Evolutionary conservation across 2,113 vertebrate genomes (phyloP), one percentile per base, ranked within the genome.

Genomic region (Platichthys flesus): DNA sequence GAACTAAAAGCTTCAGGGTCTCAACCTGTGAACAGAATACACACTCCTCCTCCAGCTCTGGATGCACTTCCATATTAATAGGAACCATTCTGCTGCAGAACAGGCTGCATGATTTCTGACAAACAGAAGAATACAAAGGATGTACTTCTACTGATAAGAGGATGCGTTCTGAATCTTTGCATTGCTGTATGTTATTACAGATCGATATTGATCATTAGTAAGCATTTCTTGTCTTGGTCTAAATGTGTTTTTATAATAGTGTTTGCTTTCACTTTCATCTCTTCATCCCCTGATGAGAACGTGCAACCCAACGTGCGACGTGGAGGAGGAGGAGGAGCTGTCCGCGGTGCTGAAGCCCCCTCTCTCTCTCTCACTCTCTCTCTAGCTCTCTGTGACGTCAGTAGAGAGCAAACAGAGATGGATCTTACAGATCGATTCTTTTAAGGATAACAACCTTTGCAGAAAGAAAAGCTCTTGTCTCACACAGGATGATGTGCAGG

Each of bases 301-400:
- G 40, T 23, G 64, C 9, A 26, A 56, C 35, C 14, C 4, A n/a
- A 18, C 67, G 40, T 23, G 64, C 9, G 31, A 56, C 35, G 45
- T 14, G 14, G 45, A 47, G 67, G 45, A 49, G 64, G 9, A 26
- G 2, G n/a, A 47, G 68, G 90, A 90, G 78, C 89, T 91, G 80
- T 88, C 90, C 82, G 26, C 37, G 82, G 89, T 91, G 74, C 90
- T 89, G 85, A 82, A 78, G 21, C 24, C 1, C n/a, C 16, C 64
- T 55, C 57, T n/a, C 28, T 60, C 42, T 67, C n/a, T 1, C 24
- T n/a, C 70, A 35, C 56, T 15, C 21, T 60, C 42, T 67, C 70
- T 57, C 24, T 45, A 5, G 1, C 31, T 67, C 64, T 31, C 10
- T 42, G 40, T 42, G 40, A 42, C 40, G 40, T 20, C 52, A 55